Percentiles rank a stretch among this genome's conserved stretches.
Evolutionary conservation across 2,113 vertebrate genomes (phyloP).

Genomic region (Myocastor coypus): DNA sequence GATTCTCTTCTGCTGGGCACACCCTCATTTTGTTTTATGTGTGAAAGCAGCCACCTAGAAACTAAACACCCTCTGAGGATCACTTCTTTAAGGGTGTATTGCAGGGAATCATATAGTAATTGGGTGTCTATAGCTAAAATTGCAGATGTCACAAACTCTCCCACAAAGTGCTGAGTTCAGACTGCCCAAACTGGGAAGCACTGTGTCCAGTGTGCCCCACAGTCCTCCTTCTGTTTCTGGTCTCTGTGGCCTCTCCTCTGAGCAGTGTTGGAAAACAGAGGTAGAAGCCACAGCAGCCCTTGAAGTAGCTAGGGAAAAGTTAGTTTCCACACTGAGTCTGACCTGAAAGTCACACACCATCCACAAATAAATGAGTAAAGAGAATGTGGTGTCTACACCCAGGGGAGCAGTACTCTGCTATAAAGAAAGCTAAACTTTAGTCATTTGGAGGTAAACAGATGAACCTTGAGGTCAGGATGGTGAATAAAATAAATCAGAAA

Average conservation of each 20-base stretch:
- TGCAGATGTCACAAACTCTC: neutral
- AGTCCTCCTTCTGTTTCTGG: rapidly evolving
- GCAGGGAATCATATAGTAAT: neutral
- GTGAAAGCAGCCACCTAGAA: neutral
- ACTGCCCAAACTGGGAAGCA: neutral
- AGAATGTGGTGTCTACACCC: neutral
- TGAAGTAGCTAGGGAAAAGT: neutral
- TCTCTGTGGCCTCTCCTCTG: neutral
- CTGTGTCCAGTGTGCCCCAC: neutral
- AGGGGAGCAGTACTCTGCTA: neutral
- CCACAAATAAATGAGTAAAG: neutral
- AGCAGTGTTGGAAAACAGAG: neutral
- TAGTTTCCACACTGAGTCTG: neutral
- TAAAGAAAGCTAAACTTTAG: neutral
- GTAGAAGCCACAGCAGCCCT: neutral
- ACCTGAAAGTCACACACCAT: neutral
- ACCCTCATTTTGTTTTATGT: neutral
- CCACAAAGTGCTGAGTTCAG: rapidly evolving
- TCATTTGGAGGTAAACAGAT: neutral
- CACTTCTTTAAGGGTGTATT: neutral
- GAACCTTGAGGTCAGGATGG: neutral
- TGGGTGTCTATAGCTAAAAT: neutral
- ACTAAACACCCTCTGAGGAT: neutral
- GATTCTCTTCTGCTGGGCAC: neutral
- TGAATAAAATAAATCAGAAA: neutral